Evolutionary conservation across 2,113 vertebrate genomes (phyloP).

Genomic region (Oceanodroma tethys): DNA sequence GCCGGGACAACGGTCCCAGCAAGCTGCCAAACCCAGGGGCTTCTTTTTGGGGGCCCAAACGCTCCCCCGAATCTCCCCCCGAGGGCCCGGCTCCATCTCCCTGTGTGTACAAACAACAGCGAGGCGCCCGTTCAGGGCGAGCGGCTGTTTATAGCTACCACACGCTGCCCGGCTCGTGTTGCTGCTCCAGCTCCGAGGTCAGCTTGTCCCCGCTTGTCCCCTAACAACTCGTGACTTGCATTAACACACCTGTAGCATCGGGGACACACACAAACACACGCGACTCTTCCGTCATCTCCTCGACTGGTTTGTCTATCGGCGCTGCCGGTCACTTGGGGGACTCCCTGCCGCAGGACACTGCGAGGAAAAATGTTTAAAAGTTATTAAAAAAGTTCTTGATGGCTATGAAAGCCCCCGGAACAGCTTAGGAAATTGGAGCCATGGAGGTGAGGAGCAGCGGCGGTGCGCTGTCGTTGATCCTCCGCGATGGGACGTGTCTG

Average conservation of each 20-base stretch:
- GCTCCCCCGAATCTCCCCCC: fast-evolving
- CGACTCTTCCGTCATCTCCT: background rate
- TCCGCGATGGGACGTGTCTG: fast-evolving
- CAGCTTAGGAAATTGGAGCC: background rate
- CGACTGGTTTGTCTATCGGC: fast-evolving
- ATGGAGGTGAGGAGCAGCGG: fast-evolving
- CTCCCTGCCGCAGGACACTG: fast-evolving
- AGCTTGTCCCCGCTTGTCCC: background rate
- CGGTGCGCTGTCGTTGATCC: fast-evolving
- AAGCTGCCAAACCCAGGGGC: background rate
- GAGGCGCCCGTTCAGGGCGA: background rate
- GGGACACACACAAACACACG: fast-evolving
- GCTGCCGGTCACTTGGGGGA: fast-evolving
- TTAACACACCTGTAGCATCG: background rate
- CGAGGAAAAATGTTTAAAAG: fast-evolving
- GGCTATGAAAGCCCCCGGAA: background rate
- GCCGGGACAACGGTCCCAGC: fast-evolving
- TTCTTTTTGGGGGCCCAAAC: background rate
- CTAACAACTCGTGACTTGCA: background rate
- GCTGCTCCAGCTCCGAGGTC: background rate
- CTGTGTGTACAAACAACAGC: background rate
- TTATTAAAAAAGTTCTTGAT: background rate
- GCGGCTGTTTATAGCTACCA: slow-evolving; percentile 32
- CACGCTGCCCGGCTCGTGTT: background rate
- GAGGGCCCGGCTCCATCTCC: background rate